Conservation (phyloP, 2,888 invertebrate species). For the Cataglyphis rosenhaueri region DNA sequence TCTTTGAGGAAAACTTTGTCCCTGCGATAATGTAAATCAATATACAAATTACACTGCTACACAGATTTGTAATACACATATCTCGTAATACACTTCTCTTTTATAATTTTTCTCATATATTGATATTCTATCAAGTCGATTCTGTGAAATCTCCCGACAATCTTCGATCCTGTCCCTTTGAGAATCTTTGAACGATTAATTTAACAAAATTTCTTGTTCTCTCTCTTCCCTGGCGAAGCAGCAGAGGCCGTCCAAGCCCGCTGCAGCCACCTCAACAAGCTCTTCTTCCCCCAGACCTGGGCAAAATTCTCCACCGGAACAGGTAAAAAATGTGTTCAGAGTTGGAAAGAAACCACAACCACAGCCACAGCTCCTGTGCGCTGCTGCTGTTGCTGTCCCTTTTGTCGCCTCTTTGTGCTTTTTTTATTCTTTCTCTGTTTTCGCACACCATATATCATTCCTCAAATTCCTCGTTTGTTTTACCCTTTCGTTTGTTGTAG, state of each 20-base stretch:
- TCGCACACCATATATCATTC: constrained; percentile 61
- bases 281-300: constrained; percentile 87
- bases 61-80: constrained; percentile 21
- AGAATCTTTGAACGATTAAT: constrained; percentile 74
- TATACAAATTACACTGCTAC: constrained; percentile 13
- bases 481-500: constrained; percentile 36
- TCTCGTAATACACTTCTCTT: constrained; percentile 20
- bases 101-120: constrained; percentile 19
- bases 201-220: constrained; percentile 84
- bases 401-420: constrained; percentile 73
- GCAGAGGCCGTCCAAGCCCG: constrained; percentile 87
- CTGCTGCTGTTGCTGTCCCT: constrained; percentile 73
- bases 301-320: constrained; percentile 87
- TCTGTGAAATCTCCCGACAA: constrained; percentile 56
- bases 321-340: constrained; percentile 86
- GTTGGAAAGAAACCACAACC: constrained; percentile 57
- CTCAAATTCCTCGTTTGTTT: constrained; percentile 36
- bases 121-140: constrained; percentile 45
- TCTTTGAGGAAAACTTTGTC: neutral
- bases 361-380: constrained; percentile 75
- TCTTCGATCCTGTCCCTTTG: constrained; percentile 63
- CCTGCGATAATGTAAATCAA: neutral
- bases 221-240: constrained; percentile 83
- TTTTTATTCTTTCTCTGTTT: constrained; percentile 67
- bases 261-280: constrained; percentile 86